Conservation (phyloP, 2,888 invertebrate species). For the Plebejus argus region DNA sequence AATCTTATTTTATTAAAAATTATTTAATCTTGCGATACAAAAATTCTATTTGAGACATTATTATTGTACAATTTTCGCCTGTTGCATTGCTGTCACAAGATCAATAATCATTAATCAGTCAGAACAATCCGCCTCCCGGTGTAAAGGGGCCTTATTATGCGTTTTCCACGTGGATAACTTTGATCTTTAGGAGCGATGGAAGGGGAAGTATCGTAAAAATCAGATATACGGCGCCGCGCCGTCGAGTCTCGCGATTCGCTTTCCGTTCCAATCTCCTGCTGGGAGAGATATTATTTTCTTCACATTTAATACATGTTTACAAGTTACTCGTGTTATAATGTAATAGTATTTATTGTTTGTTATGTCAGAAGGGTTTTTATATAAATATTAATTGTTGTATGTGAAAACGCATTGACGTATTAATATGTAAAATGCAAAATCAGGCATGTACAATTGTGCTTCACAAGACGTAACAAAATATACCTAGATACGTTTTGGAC, state of each 20-base stretch:
- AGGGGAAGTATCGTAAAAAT: conserved; percentile 41
- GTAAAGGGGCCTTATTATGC: neutral
- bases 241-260: neutral
- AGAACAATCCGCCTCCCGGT: too few species aligned
- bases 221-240: conserved; percentile 23
- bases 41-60: too few species aligned
- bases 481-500: too few species aligned
- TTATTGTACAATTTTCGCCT: neutral
- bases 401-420: too few species aligned
- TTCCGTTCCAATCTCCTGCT: conserved; percentile 27
- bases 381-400: neutral
- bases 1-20: too few species aligned
- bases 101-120: too few species aligned
- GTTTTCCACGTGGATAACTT: neutral
- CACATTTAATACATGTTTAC: neutral
- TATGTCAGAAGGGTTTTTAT: neutral
- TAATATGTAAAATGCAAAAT: too few species aligned
- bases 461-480: too few species aligned
- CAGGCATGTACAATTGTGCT: too few species aligned
- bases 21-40: too few species aligned
- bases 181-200: neutral
- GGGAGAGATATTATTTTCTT: neutral
- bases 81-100: neutral
- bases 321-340: neutral
- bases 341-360: neutral